Base-by-base conservation (phyloP, 1,140 invertebrate genomes). In the Zaprionus gabonicus region DNA sequence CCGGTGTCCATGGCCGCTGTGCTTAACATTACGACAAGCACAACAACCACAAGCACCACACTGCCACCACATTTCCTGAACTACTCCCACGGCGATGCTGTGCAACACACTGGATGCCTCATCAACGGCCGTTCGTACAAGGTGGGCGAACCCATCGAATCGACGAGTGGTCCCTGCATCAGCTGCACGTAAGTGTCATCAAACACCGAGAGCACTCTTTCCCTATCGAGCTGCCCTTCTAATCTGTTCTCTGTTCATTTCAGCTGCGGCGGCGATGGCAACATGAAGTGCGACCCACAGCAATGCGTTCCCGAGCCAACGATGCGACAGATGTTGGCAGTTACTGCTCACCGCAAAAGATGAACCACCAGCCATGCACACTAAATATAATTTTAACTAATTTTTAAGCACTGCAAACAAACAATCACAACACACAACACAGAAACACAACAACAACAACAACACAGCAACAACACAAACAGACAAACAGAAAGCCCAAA, bases 211-310 rank as follows among this genome's bases (percentile, higher is more conserved):
- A 28, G 31, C 31, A 34, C n/a, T 15, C 10, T 9, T 5, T 28
- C 17, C 3, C 6, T 4, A n/a, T 23, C 36, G 17, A 49, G 10
- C 23, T 36, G 1, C n/a, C n/a, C 15, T 12, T 13, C 25, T 60
- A 56, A 59, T 41, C 4, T 13, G 25, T 55, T 27, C 31, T 31
- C 31, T 20, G 1, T 34, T 31, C 6, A 13, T 91, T 91, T 28
- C 66, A 98, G 97, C 93, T 98, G 97, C 93, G 97, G 97, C 82
- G 95, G 95, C 53, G 95, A 97, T 93, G 97, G 97, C 81, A 96
- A 97, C 93, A 98, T 98, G 97, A 96, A 98, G 93, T 98, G 98
- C 93, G 96, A 98, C 93, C 97, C 98, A 51, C 96, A 96, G 93
- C 94, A 96, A 65, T 98, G 97, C 92, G 96, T 95, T 77, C 97